Percentiles rank a stretch among this genome's conserved stretches.
Evolutionary conservation across 2,797 vertebrate species (phyloP).

Genomic region (Rhinella marina): DNA sequence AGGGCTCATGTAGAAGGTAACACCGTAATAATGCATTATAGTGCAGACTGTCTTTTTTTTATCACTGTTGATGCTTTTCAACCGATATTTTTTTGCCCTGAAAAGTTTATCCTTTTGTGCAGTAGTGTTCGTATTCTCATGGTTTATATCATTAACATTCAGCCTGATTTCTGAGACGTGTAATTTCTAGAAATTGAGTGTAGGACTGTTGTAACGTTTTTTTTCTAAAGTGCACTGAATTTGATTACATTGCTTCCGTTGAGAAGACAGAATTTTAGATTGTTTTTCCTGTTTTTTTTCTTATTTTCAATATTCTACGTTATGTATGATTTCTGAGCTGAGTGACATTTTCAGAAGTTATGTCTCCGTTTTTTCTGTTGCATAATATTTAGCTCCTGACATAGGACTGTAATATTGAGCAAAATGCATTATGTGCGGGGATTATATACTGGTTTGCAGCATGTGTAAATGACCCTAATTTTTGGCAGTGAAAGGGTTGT

Average conservation of each 20-base stretch:
- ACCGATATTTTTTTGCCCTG: slow-evolving; percentile 76
- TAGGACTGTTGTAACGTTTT: slow-evolving; percentile 17
- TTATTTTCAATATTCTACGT: background rate
- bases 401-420: slow-evolving; percentile 1
- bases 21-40: slow-evolving; percentile 83
- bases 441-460: background rate
- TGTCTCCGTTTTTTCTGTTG: background rate
- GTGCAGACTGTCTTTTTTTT: slow-evolving; percentile 74
- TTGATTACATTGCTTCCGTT: background rate
- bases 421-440: background rate
- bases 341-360: background rate
- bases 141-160: slow-evolving; percentile 64
- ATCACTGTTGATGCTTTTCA: slow-evolving; percentile 80
- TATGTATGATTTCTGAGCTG: background rate
- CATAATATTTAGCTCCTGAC: background rate
- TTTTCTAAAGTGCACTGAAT: background rate
- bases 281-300: background rate
- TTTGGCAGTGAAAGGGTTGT: no score
- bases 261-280: background rate
- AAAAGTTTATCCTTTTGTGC: slow-evolving; percentile 70
- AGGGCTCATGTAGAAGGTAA: slow-evolving; percentile 99
- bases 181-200: background rate
- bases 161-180: slow-evolving; percentile 30
- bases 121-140: slow-evolving; percentile 72
- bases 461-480: background rate